phyloP scores from a whole-genome alignment of 2,888 invertebrate species.

The Thera britannica region DNA sequence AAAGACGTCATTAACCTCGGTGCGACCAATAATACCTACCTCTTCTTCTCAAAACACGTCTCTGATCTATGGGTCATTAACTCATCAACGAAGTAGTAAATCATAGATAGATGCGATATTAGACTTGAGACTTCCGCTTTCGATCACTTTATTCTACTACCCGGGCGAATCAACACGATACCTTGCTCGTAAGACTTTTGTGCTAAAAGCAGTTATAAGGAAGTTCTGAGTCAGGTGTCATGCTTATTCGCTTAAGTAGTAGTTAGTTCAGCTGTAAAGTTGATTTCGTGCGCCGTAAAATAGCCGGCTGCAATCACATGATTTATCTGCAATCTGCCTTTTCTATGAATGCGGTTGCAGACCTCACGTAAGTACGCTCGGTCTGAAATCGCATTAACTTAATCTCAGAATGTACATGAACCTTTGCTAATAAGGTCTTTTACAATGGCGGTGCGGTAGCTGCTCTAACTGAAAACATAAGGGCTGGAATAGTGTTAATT shows the following conservation, averaged over 20 bases:
- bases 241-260: too few species aligned
- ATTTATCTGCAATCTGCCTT: constrained; percentile 10
- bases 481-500: constrained; percentile 3
- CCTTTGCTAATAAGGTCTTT: constrained; percentile 61
- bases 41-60: neutral
- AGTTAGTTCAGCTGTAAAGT: neutral
- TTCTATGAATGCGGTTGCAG: constrained; percentile 35
- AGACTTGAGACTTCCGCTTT: neutral
- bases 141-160: neutral
- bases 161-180: too few species aligned
- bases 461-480: constrained; percentile 14
- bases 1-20: too few species aligned
- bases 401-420: constrained; percentile 63
- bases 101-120: neutral
- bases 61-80: neutral
- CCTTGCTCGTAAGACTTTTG: too few species aligned
- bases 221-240: too few species aligned
- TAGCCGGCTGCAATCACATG: neutral
- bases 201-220: too few species aligned
- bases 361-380: constrained; percentile 53
- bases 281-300: neutral
- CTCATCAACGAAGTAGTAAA: neutral
- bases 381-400: constrained; percentile 66
- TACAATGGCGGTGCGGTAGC: constrained; percentile 31
- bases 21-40: too few species aligned